A percentile compares a stretch with the other conserved stretches of the same genome.
Conservation (phyloP, 2,797 vertebrate species). For the Hirundo rustica region DNA sequence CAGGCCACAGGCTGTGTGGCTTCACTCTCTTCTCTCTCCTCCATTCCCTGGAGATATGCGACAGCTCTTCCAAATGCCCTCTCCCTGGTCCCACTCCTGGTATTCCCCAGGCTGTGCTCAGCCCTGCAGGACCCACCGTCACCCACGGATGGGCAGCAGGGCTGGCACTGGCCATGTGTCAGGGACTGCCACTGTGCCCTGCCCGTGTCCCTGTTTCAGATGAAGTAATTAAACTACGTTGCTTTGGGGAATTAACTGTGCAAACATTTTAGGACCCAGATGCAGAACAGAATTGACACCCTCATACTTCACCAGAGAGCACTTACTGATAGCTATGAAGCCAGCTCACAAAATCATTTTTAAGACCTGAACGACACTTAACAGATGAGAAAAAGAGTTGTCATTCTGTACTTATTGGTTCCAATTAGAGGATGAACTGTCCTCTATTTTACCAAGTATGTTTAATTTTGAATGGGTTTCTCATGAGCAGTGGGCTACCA, state of each 20-base stretch:
- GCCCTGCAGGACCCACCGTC: fast-evolving
- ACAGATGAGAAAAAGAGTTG: not conserved
- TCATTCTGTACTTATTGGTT: not conserved
- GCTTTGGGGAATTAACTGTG: not conserved
- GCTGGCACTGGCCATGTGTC: fast-evolving
- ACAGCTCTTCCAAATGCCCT: not conserved
- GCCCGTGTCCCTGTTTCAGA: not conserved
- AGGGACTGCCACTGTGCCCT: not conserved
- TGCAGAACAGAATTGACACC: not conserved
- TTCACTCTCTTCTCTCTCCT: not conserved
- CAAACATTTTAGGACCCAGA: not conserved
- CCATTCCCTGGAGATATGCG: fast-evolving
- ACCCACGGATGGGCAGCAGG: fast-evolving
- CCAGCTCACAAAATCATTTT: not conserved
- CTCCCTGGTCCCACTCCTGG: not conserved
- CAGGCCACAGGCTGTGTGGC: fast-evolving
- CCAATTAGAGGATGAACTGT: conserved; percentile 41
- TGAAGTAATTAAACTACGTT: not conserved
- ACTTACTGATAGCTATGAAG: not conserved
- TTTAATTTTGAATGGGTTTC: conserved; percentile 51
- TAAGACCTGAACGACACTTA: not conserved
- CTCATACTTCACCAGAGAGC: not conserved
- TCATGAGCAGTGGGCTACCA: conserved; percentile 34
- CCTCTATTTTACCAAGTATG: conserved; percentile 5
- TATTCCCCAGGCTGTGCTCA: not conserved